phyloP scores from a whole-genome alignment of 2,113 vertebrate species.

The Nicator chloris region DNA sequence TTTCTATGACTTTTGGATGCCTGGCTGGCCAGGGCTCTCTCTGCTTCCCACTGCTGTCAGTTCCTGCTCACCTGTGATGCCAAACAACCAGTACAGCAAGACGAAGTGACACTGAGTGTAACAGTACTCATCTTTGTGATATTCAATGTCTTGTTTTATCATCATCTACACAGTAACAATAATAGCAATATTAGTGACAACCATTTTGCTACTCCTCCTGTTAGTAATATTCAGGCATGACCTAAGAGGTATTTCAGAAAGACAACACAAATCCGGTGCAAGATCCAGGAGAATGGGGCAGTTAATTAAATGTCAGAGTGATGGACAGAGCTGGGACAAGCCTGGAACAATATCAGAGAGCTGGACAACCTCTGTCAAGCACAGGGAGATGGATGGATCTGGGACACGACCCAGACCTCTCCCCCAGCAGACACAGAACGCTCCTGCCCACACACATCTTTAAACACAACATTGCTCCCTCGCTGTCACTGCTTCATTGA shows the following conservation, averaged over 20 bases:
- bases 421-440: background rate
- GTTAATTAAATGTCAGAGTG: conserved; percentile 63
- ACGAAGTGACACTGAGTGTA: background rate
- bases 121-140: background rate
- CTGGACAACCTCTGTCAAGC: conserved; percentile 44
- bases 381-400: conserved; percentile 29
- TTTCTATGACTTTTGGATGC: background rate
- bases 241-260: conserved; percentile 30
- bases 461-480: background rate
- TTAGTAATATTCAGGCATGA: background rate
- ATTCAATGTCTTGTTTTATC: conserved; percentile 18
- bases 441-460: background rate
- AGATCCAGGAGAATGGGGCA: conserved; percentile 30
- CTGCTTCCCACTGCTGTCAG: background rate
- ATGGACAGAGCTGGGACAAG: conserved; percentile 55
- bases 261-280: background rate
- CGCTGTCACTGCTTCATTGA: background rate
- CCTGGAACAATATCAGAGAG: conserved; percentile 32
- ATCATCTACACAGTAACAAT: conserved; percentile 3
- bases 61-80: background rate
- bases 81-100: background rate
- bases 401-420: conserved; percentile 22
- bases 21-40: background rate
- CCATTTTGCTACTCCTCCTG: background rate
- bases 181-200: conserved; percentile 21